Conservation (phyloP, 1,140 invertebrate genomes). For the Cylas formicarius region DNA sequence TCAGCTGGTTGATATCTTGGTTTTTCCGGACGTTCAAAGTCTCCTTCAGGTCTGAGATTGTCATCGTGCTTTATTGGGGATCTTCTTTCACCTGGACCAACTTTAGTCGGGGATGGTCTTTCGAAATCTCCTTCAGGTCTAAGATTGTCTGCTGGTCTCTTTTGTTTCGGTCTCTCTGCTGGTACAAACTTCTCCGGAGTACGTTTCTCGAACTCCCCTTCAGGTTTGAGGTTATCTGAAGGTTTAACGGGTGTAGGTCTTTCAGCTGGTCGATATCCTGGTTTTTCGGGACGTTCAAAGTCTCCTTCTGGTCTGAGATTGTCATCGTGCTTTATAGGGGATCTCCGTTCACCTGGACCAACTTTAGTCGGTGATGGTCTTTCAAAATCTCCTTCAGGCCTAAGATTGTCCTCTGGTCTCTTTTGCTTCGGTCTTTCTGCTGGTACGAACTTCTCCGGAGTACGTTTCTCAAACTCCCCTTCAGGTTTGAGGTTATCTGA, state of each 20-base stretch:
- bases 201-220: slow-evolving; percentile 54
- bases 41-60: slow-evolving; percentile 47
- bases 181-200: slow-evolving; percentile 41
- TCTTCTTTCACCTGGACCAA: slow-evolving; percentile 46
- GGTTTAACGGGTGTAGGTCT: slow-evolving; percentile 43
- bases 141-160: slow-evolving; percentile 53
- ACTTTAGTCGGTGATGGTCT: slow-evolving; percentile 30
- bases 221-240: slow-evolving; percentile 49
- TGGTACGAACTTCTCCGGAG: slow-evolving; percentile 44
- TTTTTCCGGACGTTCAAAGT: slow-evolving; percentile 44
- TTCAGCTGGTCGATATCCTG: slow-evolving; percentile 44
- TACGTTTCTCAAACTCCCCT: slow-evolving; percentile 52
- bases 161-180: slow-evolving; percentile 49
- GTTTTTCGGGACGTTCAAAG: slow-evolving; percentile 46
- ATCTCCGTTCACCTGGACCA: slow-evolving; percentile 41
- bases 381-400: slow-evolving; percentile 50
- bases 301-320: slow-evolving; percentile 53
- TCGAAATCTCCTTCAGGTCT: slow-evolving; percentile 53
- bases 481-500: slow-evolving; percentile 56
- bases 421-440: slow-evolving; percentile 44
- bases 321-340: slow-evolving; percentile 42
- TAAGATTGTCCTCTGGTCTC: slow-evolving; percentile 46
- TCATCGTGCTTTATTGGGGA: slow-evolving; percentile 43
- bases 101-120: slow-evolving; percentile 43
- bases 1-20: slow-evolving; percentile 43